Base-by-base conservation (phyloP, 1,140 invertebrate species). In the Brachionus sp. region DNA sequence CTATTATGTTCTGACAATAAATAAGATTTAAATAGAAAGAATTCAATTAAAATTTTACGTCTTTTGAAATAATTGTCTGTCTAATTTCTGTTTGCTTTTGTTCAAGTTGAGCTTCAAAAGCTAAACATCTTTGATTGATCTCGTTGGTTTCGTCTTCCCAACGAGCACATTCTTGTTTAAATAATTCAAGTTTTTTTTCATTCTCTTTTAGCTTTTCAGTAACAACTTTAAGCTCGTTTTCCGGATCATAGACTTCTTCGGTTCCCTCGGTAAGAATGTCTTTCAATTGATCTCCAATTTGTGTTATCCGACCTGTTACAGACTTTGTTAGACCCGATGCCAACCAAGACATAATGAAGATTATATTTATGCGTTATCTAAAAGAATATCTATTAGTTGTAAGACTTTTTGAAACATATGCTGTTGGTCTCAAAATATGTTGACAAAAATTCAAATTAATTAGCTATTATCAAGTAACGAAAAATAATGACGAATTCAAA, bases 91-190 rank as follows among this genome's bases (percentile, higher is more conserved):
- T 66, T 44, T 80, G 50, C 42, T 39, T 62, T 35, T 80, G 77
- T 42, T 57, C 77, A 33, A 80, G 9, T 80, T 80, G 77, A 80
- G 77, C 12, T 42, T 80, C 77, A 35, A 23, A 66, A 12, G 77
- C n/a, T 16, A 35, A 33, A 7, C 77, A 80, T 5, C 39, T 0
- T 19, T 29, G 50, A 50, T 80, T 80, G 1, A 66, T 12, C 19
- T 80, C 77, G 23, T 80, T 80, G 7, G 77, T 42, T 35, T 80
- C 77, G 10, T 80, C 77, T 80, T 80, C 37, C 77, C 77, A 80
- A 12, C 77, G 77, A 57, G 50, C 46, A 13, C 62, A 62, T 80
- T 80, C 77, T 25, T 33, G 29, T 57, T 80, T 80, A 1, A 80
- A 5, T 12, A 80, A 13, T 13, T 80, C 77, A 6, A 80, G 19